Percentiles rank a stretch among this genome's conserved stretches.
Evolutionary conservation across 2,797 vertebrate species (phyloP).

Genomic region (Zenarchopterus dispar): DNA sequence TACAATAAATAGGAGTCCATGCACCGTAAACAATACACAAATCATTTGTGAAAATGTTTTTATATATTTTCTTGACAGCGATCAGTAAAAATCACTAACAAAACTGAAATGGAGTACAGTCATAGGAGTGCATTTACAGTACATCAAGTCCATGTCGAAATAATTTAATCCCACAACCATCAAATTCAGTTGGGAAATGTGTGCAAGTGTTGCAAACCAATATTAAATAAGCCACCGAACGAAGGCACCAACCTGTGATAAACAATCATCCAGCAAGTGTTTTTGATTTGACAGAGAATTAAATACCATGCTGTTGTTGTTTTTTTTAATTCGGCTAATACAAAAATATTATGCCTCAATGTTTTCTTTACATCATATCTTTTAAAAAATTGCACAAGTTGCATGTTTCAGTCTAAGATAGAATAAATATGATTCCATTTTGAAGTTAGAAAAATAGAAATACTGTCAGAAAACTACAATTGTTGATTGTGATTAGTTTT

Average conservation of each 20-base stretch:
- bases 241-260: conserved; percentile 60
- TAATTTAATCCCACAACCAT: conserved; percentile 40
- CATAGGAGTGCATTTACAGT: conserved; percentile 37
- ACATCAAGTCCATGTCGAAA: conserved; percentile 33
- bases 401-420: conserved; percentile 24
- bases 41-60: conserved; percentile 45
- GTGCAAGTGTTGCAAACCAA: conserved; percentile 66
- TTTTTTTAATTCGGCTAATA: conserved; percentile 27
- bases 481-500: conserved; percentile 19
- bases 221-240: conserved; percentile 42
- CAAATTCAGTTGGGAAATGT: conserved; percentile 40
- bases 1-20: neutral
- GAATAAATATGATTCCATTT: conserved; percentile 60
- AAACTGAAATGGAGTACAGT: conserved; percentile 53
- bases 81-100: conserved; percentile 68
- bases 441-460: conserved; percentile 60
- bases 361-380: conserved; percentile 12
- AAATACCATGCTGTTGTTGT: too few relatives aligned
- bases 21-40: conserved; percentile 39
- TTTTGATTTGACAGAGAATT: conserved; percentile 29
- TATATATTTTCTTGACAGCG: conserved; percentile 46
- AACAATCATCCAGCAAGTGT: conserved; percentile 26
- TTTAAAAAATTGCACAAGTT: conserved; percentile 18
- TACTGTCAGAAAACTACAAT: conserved; percentile 43
- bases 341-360: conserved; percentile 33